These are phyloP conservation scores for Scolopax bukidnonensis DNA, from an alignment of 2,797 vertebrate genomes.

Conservation along the genomic window DNA sequence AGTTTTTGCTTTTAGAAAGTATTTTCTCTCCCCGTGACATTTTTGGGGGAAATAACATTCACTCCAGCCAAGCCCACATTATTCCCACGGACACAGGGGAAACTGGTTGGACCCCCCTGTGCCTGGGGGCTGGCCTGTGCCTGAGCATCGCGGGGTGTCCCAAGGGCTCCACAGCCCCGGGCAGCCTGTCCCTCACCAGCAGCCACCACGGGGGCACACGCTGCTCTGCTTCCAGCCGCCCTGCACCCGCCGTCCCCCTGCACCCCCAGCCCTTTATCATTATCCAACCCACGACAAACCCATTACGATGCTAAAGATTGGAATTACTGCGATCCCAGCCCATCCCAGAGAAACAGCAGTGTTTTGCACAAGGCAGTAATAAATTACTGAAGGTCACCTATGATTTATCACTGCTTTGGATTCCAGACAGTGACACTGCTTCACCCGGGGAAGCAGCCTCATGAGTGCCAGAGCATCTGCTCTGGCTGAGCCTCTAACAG, in stretches of 20 bases:
- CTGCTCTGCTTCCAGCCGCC: neutral
- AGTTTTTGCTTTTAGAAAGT: neutral
- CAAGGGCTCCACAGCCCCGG: neutral
- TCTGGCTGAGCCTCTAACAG: neutral
- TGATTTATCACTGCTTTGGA: conserved; percentile 28
- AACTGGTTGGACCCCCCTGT: neutral
- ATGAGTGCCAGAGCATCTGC: conserved; percentile 14
- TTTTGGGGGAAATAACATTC: neutral
- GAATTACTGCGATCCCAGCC: neutral
- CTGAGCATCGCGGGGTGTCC: neutral
- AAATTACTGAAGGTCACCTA: conserved; percentile 39
- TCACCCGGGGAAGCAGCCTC: neutral
- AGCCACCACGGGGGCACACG: rapidly evolving
- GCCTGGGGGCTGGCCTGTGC: too few relatives aligned
- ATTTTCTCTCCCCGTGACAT: neutral
- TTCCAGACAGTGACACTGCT: neutral
- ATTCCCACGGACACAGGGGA: too few relatives aligned
- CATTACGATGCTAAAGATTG: neutral
- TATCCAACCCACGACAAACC: neutral
- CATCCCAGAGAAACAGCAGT: neutral
- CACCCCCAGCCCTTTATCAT: neutral
- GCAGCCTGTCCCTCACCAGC: neutral
- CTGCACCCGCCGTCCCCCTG: rapidly evolving
- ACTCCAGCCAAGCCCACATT: neutral
- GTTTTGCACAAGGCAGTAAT: conserved; percentile 19